Evolutionary conservation across 2,888 invertebrate genomes (phyloP).

Genomic region (Tetrapedia diversipes): DNA sequence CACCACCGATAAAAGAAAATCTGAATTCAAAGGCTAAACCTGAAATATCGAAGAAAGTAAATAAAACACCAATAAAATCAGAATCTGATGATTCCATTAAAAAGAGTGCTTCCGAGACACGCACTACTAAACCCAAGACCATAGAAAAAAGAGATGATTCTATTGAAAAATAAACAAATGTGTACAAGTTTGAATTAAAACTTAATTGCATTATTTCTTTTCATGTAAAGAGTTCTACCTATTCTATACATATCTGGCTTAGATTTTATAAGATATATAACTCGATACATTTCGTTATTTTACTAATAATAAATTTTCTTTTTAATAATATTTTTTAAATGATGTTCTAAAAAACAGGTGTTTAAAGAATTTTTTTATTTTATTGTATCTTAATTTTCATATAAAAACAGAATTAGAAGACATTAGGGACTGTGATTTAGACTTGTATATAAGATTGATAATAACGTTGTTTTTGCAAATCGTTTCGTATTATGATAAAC

Average conservation of each 20-base stretch:
- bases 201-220: conserved; percentile 30
- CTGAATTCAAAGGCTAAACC: conserved; percentile 33
- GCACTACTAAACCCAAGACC: conserved; percentile 31
- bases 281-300: conserved; percentile 16
- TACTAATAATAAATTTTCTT: conserved; percentile 11
- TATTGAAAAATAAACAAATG: conserved; percentile 15
- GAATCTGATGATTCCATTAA: conserved; percentile 28
- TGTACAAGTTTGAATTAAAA: conserved; percentile 3
- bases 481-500: conserved; percentile 40
- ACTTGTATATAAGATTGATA: conserved; percentile 71
- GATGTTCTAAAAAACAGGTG: conserved; percentile 15
- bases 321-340: conserved; percentile 21
- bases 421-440: conserved; percentile 70
- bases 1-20: conserved; percentile 10
- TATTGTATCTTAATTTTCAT: conserved; percentile 12
- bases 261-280: conserved; percentile 34
- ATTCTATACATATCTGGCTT: conserved; percentile 47
- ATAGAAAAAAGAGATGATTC: conserved; percentile 38
- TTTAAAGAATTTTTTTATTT: conserved; percentile 26
- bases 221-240: conserved; percentile 30
- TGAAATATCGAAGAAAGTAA: conserved; percentile 62
- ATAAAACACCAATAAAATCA: conserved; percentile 28
- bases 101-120: conserved; percentile 9
- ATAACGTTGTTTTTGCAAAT: conserved; percentile 62
- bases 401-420: conserved; percentile 30